Percentiles rank a stretch among this genome's conserved stretches.
Evolutionary conservation across 2,888 invertebrate species (phyloP).

Genomic region (Carabus problematicus): DNA sequence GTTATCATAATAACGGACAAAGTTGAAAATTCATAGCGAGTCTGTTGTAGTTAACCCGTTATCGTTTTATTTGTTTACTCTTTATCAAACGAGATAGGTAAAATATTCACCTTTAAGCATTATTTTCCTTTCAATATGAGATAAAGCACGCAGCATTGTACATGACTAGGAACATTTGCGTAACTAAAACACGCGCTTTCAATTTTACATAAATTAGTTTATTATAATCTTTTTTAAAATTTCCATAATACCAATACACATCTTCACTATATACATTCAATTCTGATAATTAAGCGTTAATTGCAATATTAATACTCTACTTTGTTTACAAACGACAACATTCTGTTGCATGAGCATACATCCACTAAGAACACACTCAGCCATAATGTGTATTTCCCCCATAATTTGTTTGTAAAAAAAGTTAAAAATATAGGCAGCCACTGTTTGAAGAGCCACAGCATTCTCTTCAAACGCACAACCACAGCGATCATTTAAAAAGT

Average conservation of each 20-base stretch:
- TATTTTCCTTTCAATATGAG: slow-evolving; percentile 11
- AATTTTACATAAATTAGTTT: slow-evolving; percentile 46
- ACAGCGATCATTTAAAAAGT: slow-evolving; percentile 29
- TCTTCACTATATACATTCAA: slow-evolving; percentile 43
- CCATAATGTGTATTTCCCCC: background rate
- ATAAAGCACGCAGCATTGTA: too few species aligned
- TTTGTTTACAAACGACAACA: slow-evolving; percentile 40
- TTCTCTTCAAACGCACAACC: slow-evolving; percentile 28
- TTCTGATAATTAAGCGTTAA: slow-evolving; percentile 41
- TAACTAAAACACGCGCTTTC: background rate
- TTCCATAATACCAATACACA: slow-evolving; percentile 48
- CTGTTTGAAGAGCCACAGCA: slow-evolving; percentile 19
- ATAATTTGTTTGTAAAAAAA: slow-evolving; percentile 31
- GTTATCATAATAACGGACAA: slow-evolving; percentile 15
- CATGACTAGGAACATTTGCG: background rate
- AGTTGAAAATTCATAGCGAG: slow-evolving; percentile 13
- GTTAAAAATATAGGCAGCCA: slow-evolving; percentile 27
- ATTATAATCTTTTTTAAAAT: slow-evolving; percentile 45
- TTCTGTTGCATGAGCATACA: slow-evolving; percentile 21
- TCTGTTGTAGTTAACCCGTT: slow-evolving; percentile 5
- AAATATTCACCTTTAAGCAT: slow-evolving; percentile 17
- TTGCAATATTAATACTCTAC: slow-evolving; percentile 39
- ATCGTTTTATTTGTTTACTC: background rate
- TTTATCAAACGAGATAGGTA: slow-evolving; percentile 27
- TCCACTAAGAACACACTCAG: slow-evolving; percentile 22